Evolutionary conservation across 1,140 invertebrate genomes (phyloP).

Genomic region (Phocides pigmalion): DNA sequence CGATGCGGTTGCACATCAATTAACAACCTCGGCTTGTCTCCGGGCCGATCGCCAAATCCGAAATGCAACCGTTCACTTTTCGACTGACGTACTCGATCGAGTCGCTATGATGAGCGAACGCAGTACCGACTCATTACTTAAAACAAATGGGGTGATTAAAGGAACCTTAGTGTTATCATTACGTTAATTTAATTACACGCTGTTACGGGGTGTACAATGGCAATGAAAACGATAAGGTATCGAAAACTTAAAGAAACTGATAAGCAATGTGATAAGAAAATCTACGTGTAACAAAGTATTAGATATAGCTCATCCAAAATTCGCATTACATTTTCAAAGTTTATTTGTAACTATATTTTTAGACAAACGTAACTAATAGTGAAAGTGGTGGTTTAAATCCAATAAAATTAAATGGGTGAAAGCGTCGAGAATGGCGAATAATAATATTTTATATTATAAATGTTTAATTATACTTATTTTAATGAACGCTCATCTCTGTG

Average conservation of each 20-base stretch:
- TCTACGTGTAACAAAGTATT: conserved; percentile 11
- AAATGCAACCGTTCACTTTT: conserved; percentile 39
- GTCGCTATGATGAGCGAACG: conserved; percentile 9
- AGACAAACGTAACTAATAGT: too few species aligned
- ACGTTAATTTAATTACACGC: conserved; percentile 35
- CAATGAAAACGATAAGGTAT: conserved; percentile 48
- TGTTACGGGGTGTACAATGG: conserved; percentile 30
- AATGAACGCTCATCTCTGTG: too few species aligned
- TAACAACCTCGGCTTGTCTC: conserved; percentile 30
- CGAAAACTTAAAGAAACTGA: conserved; percentile 43
- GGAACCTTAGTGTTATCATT: conserved; percentile 21
- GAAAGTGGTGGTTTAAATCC: too few species aligned
- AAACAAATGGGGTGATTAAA: conserved; percentile 25
- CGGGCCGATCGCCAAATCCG: conserved; percentile 47
- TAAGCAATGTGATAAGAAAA: conserved; percentile 36
- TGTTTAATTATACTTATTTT: too few species aligned
- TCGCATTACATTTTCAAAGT: not conserved
- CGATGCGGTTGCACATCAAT: conserved; percentile 30
- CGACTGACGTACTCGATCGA: conserved; percentile 8
- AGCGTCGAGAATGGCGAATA: too few species aligned
- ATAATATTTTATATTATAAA: too few species aligned
- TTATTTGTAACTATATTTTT: too few species aligned
- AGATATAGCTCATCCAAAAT: too few species aligned
- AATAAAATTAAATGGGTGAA: too few species aligned
- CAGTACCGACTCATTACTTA: conserved; percentile 9